Evolutionary conservation across 2,888 invertebrate genomes (phyloP), one percentile per base, ranked within the genome.

Genomic region (Coelopa pilipes): DNA sequence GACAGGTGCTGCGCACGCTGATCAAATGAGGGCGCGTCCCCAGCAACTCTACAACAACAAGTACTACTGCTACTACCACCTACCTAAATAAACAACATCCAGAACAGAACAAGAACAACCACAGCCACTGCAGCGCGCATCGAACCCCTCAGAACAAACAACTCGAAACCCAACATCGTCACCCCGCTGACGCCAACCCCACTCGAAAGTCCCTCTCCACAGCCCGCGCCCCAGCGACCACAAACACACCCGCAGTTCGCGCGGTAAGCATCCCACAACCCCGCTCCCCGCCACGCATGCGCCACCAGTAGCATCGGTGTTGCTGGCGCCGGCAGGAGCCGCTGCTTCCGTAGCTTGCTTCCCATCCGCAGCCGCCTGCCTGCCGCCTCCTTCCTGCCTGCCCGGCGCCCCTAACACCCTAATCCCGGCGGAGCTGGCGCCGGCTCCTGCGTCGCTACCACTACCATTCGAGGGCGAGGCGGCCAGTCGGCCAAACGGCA

Each of bases 1-100:
- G 85, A 71, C 78, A 76, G 74, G 55, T 76, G 63, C 75, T 79
- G 74, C 78, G 78, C 78, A 70, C 85, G 81, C 83, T 84, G 82
- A 82, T 82, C 79, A 83, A 80, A 79, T 80, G 78, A 80, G 62
- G 57, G 7, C 21, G 49, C 3, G 15, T 7, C 66, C 55, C 46
- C 13, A 19, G 2, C 34, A 34, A 34, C 34, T 4, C 34, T 34
- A 7, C 34, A 34, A 34, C 34, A 2, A 34, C 34, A 34, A 34
- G 34, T 34, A 34, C 34, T 34, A 34, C 34, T 34, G 7, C 34
- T 34, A 34, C 34, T 34, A 34, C 34, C 34, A 34, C 7, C 34
- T 4, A 34, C 2, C 34, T 34, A 34, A 34, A 34, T 4, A 34
- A 34, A 34, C 34, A 34, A 34, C 7, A 34, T 34, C 34, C 2